Evolutionary conservation across 2,888 invertebrate species (phyloP).

Genomic region (Clitarchus hookeri): DNA sequence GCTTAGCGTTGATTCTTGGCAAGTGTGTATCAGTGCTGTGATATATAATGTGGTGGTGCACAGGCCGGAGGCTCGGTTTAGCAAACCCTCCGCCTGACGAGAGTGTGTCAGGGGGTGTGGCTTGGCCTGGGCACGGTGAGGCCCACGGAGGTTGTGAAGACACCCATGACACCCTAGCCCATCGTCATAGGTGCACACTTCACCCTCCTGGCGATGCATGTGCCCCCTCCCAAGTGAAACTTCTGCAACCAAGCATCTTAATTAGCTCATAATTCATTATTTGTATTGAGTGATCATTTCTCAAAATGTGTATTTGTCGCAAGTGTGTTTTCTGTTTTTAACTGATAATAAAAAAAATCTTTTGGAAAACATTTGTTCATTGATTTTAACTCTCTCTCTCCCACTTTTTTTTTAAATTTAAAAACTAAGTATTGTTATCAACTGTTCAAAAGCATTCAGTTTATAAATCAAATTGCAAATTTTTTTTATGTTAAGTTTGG

Average conservation of each 20-base stretch:
- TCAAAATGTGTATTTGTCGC: background rate
- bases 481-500: too few relatives aligned
- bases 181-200: background rate
- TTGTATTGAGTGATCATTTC: too few relatives aligned
- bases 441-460: too few relatives aligned
- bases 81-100: conserved; percentile 3
- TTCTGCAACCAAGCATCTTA: background rate
- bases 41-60: background rate
- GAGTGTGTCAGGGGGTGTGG: background rate
- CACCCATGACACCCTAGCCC: background rate
- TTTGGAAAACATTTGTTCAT: background rate
- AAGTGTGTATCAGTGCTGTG: conserved; percentile 6
- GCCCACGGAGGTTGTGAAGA: background rate
- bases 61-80: background rate
- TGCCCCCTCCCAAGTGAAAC: background rate
- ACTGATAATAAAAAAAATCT: background rate
- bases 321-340: background rate
- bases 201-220: background rate
- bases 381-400: too few relatives aligned
- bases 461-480: too few relatives aligned
- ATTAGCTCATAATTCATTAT: too few relatives aligned
- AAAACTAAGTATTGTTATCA: too few relatives aligned
- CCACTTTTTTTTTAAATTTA: too few relatives aligned
- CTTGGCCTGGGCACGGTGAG: background rate
- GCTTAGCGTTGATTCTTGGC: background rate